phyloP scores from a whole-genome alignment of 2,888 invertebrate species.

The Vanessa cardui region DNA sequence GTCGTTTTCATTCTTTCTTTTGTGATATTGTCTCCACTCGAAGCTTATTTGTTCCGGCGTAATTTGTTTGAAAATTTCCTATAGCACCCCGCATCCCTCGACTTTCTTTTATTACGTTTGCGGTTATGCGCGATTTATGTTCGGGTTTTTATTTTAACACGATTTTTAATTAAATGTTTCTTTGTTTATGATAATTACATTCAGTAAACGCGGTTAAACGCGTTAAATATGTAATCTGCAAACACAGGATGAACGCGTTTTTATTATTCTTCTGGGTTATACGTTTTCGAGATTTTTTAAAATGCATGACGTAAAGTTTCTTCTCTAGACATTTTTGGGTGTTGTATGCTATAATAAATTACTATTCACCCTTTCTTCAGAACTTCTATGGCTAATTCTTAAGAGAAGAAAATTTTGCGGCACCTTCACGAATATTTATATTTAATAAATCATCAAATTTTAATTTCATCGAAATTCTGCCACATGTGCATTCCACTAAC shows the following conservation, averaged over 20 bases:
- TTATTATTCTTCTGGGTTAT: no score
- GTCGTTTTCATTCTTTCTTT: conserved; percentile 68
- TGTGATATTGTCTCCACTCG: conserved; percentile 69
- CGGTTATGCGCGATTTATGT: conserved; percentile 43
- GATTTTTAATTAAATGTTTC: conserved; percentile 28
- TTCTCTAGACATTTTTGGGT: no score
- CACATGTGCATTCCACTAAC: no score
- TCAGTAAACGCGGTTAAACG: neutral
- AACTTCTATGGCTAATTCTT: no score
- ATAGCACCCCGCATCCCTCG: conserved; percentile 44
- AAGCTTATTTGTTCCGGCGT: conserved; percentile 66
- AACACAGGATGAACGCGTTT: neutral
- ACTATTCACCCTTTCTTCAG: no score
- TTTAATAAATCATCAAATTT: no score
- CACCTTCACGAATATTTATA: no score
- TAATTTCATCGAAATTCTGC: no score
- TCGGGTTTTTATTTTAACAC: conserved; percentile 28
- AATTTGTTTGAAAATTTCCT: conserved; percentile 59
- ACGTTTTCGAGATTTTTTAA: no score
- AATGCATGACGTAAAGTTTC: no score
- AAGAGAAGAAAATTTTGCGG: no score
- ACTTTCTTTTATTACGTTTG: conserved; percentile 38
- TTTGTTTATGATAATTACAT: conserved; percentile 13
- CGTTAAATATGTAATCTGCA: conserved; percentile 2
- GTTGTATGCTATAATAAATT: no score